These are phyloP conservation scores for Chrysolina americana DNA, from an alignment of 2,888 invertebrate species.

Conservation along the genomic window DNA sequence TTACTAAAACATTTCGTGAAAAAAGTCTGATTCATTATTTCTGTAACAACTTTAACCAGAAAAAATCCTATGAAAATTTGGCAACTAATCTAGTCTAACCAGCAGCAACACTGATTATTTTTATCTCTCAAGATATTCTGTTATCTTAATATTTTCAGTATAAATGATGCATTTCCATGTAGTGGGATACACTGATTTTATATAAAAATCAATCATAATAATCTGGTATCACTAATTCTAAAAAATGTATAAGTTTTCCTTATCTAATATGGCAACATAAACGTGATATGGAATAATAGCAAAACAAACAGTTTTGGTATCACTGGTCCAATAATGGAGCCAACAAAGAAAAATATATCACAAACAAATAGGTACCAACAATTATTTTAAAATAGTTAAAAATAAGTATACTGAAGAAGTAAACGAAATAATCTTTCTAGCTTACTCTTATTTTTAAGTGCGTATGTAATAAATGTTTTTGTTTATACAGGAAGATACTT, in stretches of 20 bases:
- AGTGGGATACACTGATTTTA: neutral
- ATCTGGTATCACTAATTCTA: neutral
- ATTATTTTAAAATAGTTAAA: neutral
- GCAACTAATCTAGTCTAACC: no score
- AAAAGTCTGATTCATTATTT: no score
- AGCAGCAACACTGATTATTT: no score
- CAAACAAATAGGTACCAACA: constrained; percentile 6
- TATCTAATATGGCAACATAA: constrained; percentile 21
- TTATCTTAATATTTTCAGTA: no score
- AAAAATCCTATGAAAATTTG: no score
- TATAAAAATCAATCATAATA: neutral
- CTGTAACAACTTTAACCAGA: no score
- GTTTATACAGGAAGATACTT: no score
- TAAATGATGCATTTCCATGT: neutral
- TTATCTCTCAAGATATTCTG: no score
- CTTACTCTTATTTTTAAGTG: neutral
- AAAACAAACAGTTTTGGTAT: neutral
- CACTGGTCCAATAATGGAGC: neutral
- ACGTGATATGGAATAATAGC: constrained; percentile 12
- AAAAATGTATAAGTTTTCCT: constrained; percentile 2
- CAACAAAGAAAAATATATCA: constrained; percentile 10
- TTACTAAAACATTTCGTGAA: no score
- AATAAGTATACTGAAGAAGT: no score
- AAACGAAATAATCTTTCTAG: neutral
- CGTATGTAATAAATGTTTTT: no score